Evolutionary conservation across 2,113 vertebrate genomes (phyloP).

Genomic region (Pseudopipra pipra): DNA sequence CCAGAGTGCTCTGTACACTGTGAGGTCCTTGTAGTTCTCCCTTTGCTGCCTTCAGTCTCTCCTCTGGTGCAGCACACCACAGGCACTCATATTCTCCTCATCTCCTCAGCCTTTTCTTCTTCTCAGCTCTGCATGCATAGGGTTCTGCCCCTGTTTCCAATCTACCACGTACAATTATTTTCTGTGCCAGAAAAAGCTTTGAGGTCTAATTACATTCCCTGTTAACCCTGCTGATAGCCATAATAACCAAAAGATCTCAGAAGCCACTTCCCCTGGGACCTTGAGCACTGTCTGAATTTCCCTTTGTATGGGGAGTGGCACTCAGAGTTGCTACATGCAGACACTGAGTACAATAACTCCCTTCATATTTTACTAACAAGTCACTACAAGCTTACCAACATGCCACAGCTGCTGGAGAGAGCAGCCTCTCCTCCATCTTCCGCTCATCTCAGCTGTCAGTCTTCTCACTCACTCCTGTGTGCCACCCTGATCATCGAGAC

Average conservation of each 20-base stretch:
- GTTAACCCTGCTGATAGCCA: neutral
- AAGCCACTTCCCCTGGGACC: neutral
- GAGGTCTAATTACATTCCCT: neutral
- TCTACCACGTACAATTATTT: neutral
- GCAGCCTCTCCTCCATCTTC: neutral
- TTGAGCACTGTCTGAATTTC: neutral
- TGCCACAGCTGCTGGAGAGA: neutral
- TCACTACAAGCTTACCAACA: neutral
- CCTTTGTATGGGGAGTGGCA: neutral
- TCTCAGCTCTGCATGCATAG: neutral
- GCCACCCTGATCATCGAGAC: neutral
- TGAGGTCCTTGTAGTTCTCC: neutral
- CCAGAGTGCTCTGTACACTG: neutral
- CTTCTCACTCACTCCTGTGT: neutral
- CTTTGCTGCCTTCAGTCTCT: neutral
- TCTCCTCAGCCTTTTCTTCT: neutral
- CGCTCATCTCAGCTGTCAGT: neutral
- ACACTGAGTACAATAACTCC: neutral
- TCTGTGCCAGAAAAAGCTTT: neutral
- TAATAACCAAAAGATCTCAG: neutral
- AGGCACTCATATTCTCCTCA: neutral
- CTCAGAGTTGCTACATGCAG: neutral
- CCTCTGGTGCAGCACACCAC: neutral
- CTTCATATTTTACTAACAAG: slow-evolving; percentile 29
- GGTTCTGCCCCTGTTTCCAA: neutral